A percentile compares a stretch with the other conserved stretches of the same genome.
These are phyloP conservation scores for Corythornis leucogaster DNA, from an alignment of 2,797 vertebrate genomes.

Conservation along the genomic window DNA sequence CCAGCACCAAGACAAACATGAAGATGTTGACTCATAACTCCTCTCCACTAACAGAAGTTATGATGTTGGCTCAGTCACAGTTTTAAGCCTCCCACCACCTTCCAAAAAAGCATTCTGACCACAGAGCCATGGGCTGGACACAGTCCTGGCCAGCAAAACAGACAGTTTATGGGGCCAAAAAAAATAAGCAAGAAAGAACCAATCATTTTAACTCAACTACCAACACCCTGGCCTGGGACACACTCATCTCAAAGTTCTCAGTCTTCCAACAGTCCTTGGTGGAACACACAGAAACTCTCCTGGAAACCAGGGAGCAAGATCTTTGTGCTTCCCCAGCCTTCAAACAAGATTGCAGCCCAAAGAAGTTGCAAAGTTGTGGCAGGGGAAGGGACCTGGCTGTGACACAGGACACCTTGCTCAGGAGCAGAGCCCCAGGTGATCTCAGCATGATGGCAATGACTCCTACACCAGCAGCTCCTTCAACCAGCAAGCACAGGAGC, in stretches of 20 bases:
- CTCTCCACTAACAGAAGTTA: not conserved
- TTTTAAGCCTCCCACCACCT: not conserved
- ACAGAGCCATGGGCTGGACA: not conserved
- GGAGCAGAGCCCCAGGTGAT: not conserved
- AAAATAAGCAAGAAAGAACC: not conserved
- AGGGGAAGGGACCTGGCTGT: fast-evolving
- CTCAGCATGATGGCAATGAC: fast-evolving
- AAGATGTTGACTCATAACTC: not conserved
- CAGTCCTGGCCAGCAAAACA: not conserved
- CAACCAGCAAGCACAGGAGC: not conserved
- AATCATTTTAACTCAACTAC: not conserved
- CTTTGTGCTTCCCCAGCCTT: not conserved
- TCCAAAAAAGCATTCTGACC: not conserved
- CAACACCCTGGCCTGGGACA: not conserved
- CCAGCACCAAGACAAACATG: not conserved
- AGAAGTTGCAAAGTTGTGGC: not conserved
- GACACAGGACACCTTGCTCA: fast-evolving
- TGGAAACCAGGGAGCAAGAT: not conserved
- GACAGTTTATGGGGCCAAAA: not conserved
- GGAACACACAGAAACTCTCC: not conserved
- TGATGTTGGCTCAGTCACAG: not conserved
- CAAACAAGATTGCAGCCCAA: not conserved
- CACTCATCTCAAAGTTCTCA: not conserved
- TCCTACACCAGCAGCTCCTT: not conserved
- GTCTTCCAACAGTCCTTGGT: not conserved